Evolutionary conservation across 2,888 invertebrate genomes (phyloP), one percentile per base, ranked within the genome.

Genomic region (Rhimphoctona megacephalus): DNA sequence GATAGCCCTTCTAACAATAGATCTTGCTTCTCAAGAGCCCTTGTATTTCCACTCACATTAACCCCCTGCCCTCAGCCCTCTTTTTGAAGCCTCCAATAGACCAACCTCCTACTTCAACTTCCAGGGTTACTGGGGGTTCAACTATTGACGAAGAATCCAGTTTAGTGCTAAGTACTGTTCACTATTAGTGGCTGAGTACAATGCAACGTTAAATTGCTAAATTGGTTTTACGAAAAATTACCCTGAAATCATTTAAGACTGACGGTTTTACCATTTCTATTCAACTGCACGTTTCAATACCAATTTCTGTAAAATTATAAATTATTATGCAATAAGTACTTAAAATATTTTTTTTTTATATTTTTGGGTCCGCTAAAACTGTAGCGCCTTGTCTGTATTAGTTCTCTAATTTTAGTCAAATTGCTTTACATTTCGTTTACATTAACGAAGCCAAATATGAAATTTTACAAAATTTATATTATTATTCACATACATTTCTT

Each of bases 41-140:
- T 69, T 54, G 49, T 69, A 33, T 67, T 78, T 54, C 69, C 57
- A 69, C 69, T 67, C 25, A 69, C 78, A 79, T 69, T 69, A 17
- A 22, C 33, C 39, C 43, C 54, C 22, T 11, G 4, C 69, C 36
- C 57, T 17, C 19, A 17, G n/a, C 39, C 54, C 54, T 19, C 54
- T 22, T 19, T 67, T 78, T 33, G 17, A 67, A 78, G 78, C 67
- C 39, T 54, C 54, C 78, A 57, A 78, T 69, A 79, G 52, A 30
- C 25, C 30, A n/a, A n/a, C 49, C 33, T 43, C 2, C 49, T 36
- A 25, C 69, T 79, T 79, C 25, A 67, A 69, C 49, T 76, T 30
- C 25, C 9, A 64, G 64, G 46, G n/a, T 30, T 64, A 64, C 76
- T 25, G 33, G 64, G 22, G 33, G 46, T 49, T 64, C 25, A 46